A percentile compares a stretch with the other conserved stretches of the same genome.
These are phyloP conservation scores for Bufo gargarizans DNA, from an alignment of 2,113 vertebrate genomes.

Conservation along the genomic window DNA sequence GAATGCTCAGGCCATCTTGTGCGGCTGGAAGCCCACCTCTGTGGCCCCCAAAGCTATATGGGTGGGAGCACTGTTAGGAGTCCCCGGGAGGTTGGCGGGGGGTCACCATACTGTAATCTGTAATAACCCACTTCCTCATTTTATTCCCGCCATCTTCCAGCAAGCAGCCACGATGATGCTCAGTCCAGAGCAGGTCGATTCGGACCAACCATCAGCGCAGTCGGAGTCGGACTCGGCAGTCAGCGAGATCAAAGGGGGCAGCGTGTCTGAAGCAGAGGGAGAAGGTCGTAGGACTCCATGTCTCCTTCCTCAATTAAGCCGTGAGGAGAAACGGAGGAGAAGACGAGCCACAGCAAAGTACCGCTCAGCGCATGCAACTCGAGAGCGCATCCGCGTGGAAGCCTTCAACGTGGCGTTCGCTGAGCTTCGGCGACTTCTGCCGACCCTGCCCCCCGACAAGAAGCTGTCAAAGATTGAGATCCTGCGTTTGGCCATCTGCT, in stretches of 20 bases:
- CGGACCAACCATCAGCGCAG: constrained; percentile 81
- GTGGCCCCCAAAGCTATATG: too few species aligned
- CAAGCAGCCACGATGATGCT: constrained; percentile 86
- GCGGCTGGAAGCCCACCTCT: too few species aligned
- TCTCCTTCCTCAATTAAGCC: constrained; percentile 80
- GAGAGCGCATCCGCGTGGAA: constrained; percentile 81
- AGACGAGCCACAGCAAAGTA: constrained; percentile 74
- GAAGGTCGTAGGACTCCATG: constrained; percentile 72
- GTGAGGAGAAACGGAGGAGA: constrained; percentile 88
- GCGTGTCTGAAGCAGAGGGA: constrained; percentile 80
- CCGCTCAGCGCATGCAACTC: constrained; percentile 74
- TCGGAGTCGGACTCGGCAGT: constrained; percentile 85
- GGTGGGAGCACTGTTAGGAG: too few species aligned
- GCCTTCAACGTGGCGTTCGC: constrained; percentile 80
- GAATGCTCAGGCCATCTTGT: background rate
- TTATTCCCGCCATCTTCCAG: background rate
- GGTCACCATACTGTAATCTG: background rate
- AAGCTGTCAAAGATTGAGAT: constrained; percentile 87
- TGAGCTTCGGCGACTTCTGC: constrained; percentile 77
- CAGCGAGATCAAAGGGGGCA: constrained; percentile 76
- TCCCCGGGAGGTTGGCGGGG: too few species aligned
- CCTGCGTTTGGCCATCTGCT: constrained; percentile 84
- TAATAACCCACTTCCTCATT: background rate
- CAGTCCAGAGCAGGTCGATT: constrained; percentile 84
- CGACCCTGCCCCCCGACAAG: constrained; percentile 83